Conservation (phyloP, 2,113 vertebrate genomes). For the Piprites chloris region DNA sequence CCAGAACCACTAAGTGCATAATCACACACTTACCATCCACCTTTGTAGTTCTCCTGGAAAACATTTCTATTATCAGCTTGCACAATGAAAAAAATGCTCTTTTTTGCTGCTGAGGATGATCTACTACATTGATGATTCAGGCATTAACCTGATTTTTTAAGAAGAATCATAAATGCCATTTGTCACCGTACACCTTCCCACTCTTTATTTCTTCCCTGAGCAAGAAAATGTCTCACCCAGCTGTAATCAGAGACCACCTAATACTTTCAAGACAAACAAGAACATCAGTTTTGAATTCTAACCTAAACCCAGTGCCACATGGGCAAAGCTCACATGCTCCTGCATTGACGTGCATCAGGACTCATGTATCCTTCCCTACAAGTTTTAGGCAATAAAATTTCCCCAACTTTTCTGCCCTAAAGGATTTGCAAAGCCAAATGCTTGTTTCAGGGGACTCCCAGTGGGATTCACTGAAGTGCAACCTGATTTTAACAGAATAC, state of each 20-base stretch:
- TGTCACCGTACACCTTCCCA: background rate
- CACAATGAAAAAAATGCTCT: background rate
- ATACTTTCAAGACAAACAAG: background rate
- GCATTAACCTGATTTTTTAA: background rate
- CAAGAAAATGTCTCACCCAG: background rate
- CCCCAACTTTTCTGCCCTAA: background rate
- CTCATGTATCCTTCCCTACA: background rate
- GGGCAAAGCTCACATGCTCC: background rate
- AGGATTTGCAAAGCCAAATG: background rate
- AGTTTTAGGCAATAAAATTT: background rate
- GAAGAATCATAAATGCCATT: background rate
- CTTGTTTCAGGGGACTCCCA: background rate
- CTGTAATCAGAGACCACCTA: background rate
- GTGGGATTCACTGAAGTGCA: background rate
- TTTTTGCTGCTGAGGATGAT: background rate
- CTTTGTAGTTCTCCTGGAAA: background rate
- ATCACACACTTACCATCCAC: background rate
- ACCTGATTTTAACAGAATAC: background rate
- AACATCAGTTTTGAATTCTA: background rate
- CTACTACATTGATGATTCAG: background rate
- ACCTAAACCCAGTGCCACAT: rapidly evolving
- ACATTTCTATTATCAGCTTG: background rate
- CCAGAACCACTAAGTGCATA: background rate
- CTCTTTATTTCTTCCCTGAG: background rate
- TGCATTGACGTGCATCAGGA: rapidly evolving